These are phyloP conservation scores for Oreotrochilus melanogaster DNA, from an alignment of 2,113 vertebrate genomes.

Conservation along the genomic window DNA sequence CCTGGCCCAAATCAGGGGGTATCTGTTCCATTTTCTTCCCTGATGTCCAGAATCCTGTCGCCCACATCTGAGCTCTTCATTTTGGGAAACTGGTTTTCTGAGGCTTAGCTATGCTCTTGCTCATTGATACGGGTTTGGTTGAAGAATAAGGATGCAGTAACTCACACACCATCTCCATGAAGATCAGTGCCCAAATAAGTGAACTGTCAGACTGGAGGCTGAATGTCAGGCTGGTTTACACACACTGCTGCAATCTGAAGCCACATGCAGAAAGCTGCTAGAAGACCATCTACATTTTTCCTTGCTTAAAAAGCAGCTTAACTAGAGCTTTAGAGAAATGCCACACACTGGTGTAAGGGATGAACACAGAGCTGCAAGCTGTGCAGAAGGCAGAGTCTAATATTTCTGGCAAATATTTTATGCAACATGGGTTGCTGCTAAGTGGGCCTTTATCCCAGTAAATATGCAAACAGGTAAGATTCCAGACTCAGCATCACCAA, in stretches of 20 bases:
- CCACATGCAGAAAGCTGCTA: background rate
- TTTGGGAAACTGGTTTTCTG: background rate
- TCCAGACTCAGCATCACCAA: background rate
- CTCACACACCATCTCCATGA: rapidly evolving
- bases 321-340: background rate
- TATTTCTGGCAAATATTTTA: background rate
- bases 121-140: background rate
- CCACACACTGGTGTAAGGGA: background rate
- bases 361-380: background rate
- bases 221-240: background rate
- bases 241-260: background rate
- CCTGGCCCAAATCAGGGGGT: background rate
- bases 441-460: background rate
- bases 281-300: background rate
- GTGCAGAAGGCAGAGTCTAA: background rate
- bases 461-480: background rate
- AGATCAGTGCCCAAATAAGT: background rate
- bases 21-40: background rate
- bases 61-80: background rate
- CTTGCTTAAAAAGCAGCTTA: background rate
- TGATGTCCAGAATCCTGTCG: background rate
- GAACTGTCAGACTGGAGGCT: background rate
- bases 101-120: background rate
- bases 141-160: rapidly evolving
- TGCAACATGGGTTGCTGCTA: background rate